Evolutionary conservation across 2,797 vertebrate species (phyloP).

Genomic region (Neolamprologus multifasciatus): DNA sequence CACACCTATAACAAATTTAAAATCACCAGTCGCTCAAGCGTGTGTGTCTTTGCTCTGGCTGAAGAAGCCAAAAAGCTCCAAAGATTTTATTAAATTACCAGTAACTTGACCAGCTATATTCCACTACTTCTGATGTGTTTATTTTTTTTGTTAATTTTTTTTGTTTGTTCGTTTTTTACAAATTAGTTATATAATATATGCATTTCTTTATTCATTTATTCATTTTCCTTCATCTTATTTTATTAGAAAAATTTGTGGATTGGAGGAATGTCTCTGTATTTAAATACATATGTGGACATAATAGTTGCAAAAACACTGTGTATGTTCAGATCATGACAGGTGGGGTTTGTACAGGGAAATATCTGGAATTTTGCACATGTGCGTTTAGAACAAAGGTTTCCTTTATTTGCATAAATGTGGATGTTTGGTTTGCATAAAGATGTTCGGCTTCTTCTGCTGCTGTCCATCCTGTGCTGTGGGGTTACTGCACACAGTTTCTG

Average conservation of each 20-base stretch:
- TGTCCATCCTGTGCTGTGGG: background rate
- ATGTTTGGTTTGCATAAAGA: background rate
- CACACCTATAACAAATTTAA: background rate
- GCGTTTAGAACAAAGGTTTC: background rate
- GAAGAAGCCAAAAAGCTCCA: background rate
- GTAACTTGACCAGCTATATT: fast-evolving
- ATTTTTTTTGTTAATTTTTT: background rate
- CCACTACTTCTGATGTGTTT: fast-evolving
- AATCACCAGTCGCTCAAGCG: fast-evolving
- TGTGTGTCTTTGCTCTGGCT: background rate
- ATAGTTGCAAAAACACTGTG: background rate
- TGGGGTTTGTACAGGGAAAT: background rate
- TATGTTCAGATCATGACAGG: background rate
- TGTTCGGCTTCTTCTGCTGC: background rate
- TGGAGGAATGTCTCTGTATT: background rate
- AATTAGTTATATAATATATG: background rate
- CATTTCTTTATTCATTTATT: background rate
- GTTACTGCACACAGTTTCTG: background rate
- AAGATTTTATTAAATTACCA: background rate
- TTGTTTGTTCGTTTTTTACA: background rate
- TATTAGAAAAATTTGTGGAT: fast-evolving
- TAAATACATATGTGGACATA: background rate
- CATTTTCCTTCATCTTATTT: background rate
- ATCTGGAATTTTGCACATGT: background rate
- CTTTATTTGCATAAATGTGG: background rate